These are phyloP conservation scores for Hipposideros armiger DNA, from an alignment of 2,113 vertebrate genomes.

Conservation along the genomic window DNA sequence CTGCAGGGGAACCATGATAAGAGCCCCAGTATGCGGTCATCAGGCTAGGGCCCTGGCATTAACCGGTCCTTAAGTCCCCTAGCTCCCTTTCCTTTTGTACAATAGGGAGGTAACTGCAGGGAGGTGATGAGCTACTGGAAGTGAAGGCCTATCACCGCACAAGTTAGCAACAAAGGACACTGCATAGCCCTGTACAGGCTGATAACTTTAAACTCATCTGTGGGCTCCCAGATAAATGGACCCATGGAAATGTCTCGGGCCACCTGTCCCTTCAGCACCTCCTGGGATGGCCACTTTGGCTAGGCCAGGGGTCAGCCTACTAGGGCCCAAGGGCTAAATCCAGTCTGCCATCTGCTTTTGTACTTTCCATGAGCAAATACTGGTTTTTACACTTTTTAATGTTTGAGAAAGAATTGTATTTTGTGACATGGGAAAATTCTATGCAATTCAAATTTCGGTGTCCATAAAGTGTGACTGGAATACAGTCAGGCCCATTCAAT, in stretches of 20 bases:
- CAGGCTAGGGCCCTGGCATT: neutral
- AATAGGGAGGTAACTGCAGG: neutral
- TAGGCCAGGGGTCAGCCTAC: neutral
- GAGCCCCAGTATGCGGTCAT: neutral
- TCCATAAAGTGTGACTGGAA: neutral
- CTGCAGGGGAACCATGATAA: too few relatives aligned
- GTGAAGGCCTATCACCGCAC: neutral
- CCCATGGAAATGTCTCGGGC: neutral
- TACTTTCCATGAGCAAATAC: neutral
- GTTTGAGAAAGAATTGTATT: neutral
- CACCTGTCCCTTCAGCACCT: neutral
- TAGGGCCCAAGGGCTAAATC: neutral
- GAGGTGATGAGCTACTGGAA: neutral
- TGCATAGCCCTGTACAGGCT: neutral
- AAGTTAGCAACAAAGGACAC: neutral
- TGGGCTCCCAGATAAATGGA: neutral
- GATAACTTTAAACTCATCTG: neutral
- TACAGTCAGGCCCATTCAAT: neutral
- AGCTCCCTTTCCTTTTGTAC: neutral
- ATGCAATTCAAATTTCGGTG: neutral
- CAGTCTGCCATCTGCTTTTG: neutral
- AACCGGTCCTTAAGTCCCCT: neutral
- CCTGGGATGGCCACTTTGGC: neutral
- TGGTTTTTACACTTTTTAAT: neutral
- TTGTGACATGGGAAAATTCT: neutral